Conservation (phyloP, 2,888 invertebrate species). For the Folsomia candida region DNA sequence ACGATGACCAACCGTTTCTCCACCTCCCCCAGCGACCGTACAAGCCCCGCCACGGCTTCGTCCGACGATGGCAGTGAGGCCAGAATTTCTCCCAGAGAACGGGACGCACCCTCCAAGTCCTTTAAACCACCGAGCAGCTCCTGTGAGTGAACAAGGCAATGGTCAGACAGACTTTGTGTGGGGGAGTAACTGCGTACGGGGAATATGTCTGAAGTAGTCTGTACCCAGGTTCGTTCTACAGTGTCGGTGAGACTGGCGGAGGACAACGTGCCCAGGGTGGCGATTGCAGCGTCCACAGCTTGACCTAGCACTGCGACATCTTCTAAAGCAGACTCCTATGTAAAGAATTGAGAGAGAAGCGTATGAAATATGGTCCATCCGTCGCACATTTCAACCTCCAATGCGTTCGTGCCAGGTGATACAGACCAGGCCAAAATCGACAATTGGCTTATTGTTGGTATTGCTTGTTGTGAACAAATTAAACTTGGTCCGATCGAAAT, state of each 20-base stretch:
- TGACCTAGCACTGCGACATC: conserved; percentile 69
- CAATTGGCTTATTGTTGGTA: too few species aligned
- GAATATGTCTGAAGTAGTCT: too few species aligned
- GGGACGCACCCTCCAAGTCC: conserved; percentile 67
- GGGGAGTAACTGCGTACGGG: too few species aligned
- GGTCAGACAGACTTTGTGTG: too few species aligned
- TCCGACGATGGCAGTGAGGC: conserved; percentile 64
- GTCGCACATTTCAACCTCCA: too few species aligned
- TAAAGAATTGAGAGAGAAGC: too few species aligned
- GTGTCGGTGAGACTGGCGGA: conserved; percentile 28
- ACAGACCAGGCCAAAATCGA: too few species aligned
- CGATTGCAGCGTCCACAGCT: conserved; percentile 58
- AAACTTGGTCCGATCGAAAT: too few species aligned
- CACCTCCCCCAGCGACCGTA: conserved; percentile 62
- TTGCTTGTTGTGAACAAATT: too few species aligned
- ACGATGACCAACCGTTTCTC: conserved; percentile 66
- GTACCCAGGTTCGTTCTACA: conserved; percentile 37
- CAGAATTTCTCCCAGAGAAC: conserved; percentile 64
- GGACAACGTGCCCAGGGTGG: conserved; percentile 25
- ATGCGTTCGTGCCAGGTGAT: too few species aligned
- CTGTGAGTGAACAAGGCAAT: conserved; percentile 56
- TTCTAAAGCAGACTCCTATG: conserved; percentile 55
- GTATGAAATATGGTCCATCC: conserved; percentile 31
- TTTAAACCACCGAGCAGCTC: conserved; percentile 68
- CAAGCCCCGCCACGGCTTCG: conserved; percentile 62